These are phyloP conservation scores for Pardosa pseudoannulata DNA, from an alignment of 2,888 invertebrate genomes.

Conservation along the genomic window DNA sequence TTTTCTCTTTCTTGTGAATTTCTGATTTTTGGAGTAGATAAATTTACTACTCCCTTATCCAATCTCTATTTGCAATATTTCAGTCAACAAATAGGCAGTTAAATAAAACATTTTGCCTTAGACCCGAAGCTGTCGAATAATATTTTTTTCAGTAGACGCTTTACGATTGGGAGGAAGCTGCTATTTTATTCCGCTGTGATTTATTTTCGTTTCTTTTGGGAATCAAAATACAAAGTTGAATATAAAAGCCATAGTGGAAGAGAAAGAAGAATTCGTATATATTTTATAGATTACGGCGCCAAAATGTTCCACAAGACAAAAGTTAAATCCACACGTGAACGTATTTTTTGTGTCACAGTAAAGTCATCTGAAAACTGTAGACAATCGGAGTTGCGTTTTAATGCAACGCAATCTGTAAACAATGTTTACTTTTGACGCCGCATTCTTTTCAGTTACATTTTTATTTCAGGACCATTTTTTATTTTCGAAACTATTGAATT, in stretches of 20 bases:
- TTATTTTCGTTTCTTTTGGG: slow-evolving; percentile 32
- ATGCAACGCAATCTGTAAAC: slow-evolving; percentile 60
- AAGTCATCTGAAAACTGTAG: slow-evolving; percentile 41
- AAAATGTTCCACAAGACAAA: slow-evolving; percentile 41
- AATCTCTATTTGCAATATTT: slow-evolving; percentile 7
- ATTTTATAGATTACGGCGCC: slow-evolving; percentile 51
- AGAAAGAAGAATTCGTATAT: slow-evolving; percentile 33
- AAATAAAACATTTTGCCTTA: slow-evolving; percentile 4
- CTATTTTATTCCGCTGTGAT: slow-evolving; percentile 23
- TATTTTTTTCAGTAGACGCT: background rate
- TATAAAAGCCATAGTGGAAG: slow-evolving; percentile 45
- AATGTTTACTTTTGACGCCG: slow-evolving; percentile 49
- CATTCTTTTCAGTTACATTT: slow-evolving; percentile 32
- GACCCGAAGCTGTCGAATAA: slow-evolving; percentile 3
- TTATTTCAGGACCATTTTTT: slow-evolving; percentile 18
- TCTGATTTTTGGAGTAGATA: background rate
- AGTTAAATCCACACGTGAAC: slow-evolving; percentile 32
- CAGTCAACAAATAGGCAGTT: background rate
- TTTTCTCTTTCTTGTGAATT: background rate
- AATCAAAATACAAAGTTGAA: slow-evolving; percentile 52
- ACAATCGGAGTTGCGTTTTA: slow-evolving; percentile 37
- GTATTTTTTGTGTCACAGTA: slow-evolving; percentile 43
- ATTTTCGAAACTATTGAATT: slow-evolving; percentile 23
- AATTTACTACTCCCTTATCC: background rate
- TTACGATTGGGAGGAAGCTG: slow-evolving; percentile 13